These are phyloP conservation scores for Drosophila baimaii DNA, from an alignment of 1,140 invertebrate genomes.

Conservation along the genomic window DNA sequence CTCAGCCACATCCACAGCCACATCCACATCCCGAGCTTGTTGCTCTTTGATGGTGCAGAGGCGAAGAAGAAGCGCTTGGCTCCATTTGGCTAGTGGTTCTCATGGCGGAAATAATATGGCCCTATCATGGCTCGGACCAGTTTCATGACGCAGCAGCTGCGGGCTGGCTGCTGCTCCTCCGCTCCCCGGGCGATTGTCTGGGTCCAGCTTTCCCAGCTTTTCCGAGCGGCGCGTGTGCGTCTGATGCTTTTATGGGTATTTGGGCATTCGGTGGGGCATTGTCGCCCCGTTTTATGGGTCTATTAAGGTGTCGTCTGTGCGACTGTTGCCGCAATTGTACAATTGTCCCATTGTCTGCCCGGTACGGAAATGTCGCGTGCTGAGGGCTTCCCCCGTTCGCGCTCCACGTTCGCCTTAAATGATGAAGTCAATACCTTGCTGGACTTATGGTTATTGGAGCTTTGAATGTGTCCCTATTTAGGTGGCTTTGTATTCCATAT, in stretches of 20 bases:
- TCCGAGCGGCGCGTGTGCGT: constrained; percentile 35
- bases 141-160: constrained; percentile 48
- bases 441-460: not conserved
- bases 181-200: constrained; percentile 26
- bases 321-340: constrained; percentile 54
- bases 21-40: constrained; percentile 2
- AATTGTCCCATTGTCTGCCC: constrained; percentile 58
- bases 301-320: constrained; percentile 65
- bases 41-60: constrained; percentile 6
- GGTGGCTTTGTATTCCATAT: not conserved
- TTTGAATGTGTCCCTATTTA: not conserved
- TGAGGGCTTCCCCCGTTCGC: constrained; percentile 22
- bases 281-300: constrained; percentile 66
- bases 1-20: not conserved
- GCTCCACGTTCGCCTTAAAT: constrained; percentile 4
- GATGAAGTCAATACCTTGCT: constrained; percentile 6
- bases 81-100: constrained; percentile 51
- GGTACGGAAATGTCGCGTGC: constrained; percentile 56
- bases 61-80: constrained; percentile 3
- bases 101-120: constrained; percentile 73
- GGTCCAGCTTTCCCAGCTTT: constrained; percentile 5
- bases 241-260: constrained; percentile 50
- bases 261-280: constrained; percentile 24
- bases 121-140: constrained; percentile 55
- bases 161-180: constrained; percentile 23